These are phyloP conservation scores for Ornithoptera priamus DNA, from an alignment of 2,888 invertebrate genomes.

Conservation along the genomic window DNA sequence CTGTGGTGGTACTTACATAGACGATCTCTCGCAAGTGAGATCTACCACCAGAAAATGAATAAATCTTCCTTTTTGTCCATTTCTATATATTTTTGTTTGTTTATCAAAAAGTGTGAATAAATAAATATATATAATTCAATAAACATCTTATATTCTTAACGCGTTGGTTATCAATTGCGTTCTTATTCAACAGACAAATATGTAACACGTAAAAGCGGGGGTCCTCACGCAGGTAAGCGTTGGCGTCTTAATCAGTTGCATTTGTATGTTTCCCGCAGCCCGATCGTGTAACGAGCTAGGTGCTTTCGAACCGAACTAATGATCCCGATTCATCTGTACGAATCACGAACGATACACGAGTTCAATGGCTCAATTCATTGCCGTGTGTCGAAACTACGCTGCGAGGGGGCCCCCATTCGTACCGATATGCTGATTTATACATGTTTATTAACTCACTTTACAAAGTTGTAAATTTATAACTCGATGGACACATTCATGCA, in stretches of 20 bases:
- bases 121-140: background rate
- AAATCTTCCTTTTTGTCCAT: background rate
- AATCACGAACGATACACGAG: slow-evolving; percentile 35
- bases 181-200: slow-evolving; percentile 1
- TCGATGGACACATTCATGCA: background rate
- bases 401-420: background rate
- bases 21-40: no score
- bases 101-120: background rate
- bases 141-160: background rate
- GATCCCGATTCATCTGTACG: slow-evolving; percentile 32
- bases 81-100: background rate
- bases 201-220: slow-evolving; percentile 8
- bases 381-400: slow-evolving; percentile 15
- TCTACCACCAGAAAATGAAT: no score
- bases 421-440: background rate
- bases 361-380: slow-evolving; percentile 34
- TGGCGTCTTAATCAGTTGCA: slow-evolving; percentile 22
- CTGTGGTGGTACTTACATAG: no score
- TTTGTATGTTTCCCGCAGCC: slow-evolving; percentile 17
- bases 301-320: slow-evolving; percentile 33
- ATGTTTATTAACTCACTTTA: slow-evolving; percentile 2
- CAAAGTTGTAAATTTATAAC: background rate
- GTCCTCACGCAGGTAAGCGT: slow-evolving; percentile 10
- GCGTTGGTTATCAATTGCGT: background rate
- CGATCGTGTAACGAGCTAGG: slow-evolving; percentile 23